Evolutionary conservation across 2,797 vertebrate species (phyloP).

Genomic region (Xyrichtys novacula): DNA sequence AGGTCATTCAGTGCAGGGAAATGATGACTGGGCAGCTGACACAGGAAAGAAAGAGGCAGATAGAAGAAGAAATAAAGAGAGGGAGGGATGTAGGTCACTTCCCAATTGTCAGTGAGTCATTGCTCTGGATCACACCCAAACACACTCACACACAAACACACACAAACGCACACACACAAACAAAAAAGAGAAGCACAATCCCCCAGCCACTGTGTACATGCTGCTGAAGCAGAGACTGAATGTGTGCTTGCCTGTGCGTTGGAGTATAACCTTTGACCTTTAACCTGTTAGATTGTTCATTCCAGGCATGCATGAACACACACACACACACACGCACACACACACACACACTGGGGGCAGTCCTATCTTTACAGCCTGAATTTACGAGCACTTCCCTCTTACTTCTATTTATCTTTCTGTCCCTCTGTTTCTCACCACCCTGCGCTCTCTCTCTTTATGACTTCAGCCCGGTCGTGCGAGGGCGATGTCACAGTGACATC

Average conservation of each 20-base stretch:
- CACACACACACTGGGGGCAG: constrained; percentile 12
- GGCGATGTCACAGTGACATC: constrained; percentile 45
- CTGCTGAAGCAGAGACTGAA: constrained; percentile 27
- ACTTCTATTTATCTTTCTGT: constrained; percentile 20
- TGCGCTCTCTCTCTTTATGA: constrained; percentile 25
- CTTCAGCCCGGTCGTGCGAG: constrained; percentile 22
- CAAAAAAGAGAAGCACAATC: constrained; percentile 20
- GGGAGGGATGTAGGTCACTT: constrained; percentile 78
- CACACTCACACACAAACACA: constrained; percentile 34
- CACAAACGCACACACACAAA: constrained; percentile 40
- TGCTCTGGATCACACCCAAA: constrained; percentile 67
- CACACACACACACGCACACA: constrained; percentile 16
- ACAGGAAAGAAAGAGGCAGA: constrained; percentile 76
- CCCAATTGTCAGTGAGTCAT: constrained; percentile 80
- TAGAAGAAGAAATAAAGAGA: constrained; percentile 68
- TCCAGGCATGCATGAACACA: constrained; percentile 33
- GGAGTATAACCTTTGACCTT: constrained; percentile 66
- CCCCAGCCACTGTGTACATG: constrained; percentile 28
- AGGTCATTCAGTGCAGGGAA: constrained; percentile 74
- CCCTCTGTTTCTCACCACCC: constrained; percentile 13
- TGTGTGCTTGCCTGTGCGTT: constrained; percentile 38
- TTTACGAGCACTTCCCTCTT: constrained; percentile 41
- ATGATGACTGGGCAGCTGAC: constrained; percentile 81
- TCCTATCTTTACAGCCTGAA: constrained; percentile 47
- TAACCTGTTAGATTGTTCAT: constrained; percentile 61